Percentiles rank a stretch among this genome's conserved stretches.
Evolutionary conservation across 2,113 vertebrate genomes (phyloP).

Genomic region (Festucalex cinctus): DNA sequence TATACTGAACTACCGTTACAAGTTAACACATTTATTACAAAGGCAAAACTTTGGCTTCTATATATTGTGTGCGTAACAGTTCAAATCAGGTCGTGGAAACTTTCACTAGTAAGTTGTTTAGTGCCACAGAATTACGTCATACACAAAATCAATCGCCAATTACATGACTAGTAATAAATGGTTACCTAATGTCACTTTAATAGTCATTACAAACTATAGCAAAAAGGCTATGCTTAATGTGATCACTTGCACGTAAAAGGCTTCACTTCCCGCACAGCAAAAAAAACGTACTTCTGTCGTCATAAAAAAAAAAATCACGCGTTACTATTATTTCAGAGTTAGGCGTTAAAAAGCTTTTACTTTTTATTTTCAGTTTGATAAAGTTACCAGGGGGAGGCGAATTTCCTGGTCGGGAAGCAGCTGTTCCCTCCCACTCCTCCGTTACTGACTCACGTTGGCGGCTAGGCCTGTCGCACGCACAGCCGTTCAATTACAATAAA

Average conservation of each 20-base stretch:
- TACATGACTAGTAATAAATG: background rate
- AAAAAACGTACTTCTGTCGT: background rate
- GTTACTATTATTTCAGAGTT: background rate
- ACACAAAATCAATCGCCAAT: background rate
- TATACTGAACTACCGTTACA: too few relatives aligned
- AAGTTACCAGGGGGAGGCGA: background rate
- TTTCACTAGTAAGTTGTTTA: too few relatives aligned
- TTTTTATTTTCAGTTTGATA: background rate
- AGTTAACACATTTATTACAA: too few relatives aligned
- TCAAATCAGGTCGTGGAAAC: too few relatives aligned
- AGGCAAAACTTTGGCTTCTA: too few relatives aligned
- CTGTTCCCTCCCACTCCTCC: conserved; percentile 68
- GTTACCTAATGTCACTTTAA: background rate
- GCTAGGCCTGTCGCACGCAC: conserved; percentile 64
- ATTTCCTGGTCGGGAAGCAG: conserved; percentile 48
- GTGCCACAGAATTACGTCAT: background rate
- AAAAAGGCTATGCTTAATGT: background rate
- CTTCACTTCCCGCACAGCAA: background rate
- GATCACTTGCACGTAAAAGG: background rate
- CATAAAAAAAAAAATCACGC: background rate
- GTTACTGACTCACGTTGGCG: conserved; percentile 37
- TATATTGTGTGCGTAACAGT: too few relatives aligned
- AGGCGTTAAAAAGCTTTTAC: background rate
- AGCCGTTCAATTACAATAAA: conserved; percentile 20
- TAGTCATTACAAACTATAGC: too few relatives aligned